Conservation (phyloP, 35 echinoderm and acorn worm genomes). For the Heliocidaris tuberculata region DNA sequence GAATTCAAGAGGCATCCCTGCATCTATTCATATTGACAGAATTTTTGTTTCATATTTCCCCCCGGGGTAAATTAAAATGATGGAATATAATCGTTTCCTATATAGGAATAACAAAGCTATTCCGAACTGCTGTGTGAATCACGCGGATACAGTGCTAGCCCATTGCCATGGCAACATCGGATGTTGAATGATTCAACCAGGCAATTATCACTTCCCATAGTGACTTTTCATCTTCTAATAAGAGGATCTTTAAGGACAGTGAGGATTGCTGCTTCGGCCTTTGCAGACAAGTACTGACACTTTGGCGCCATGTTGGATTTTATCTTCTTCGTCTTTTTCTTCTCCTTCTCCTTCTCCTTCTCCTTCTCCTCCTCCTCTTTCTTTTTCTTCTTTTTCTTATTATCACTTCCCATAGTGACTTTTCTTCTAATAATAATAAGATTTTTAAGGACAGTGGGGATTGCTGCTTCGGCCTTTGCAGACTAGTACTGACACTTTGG, state of each 20-base stretch:
- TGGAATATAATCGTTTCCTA: background rate
- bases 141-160: background rate
- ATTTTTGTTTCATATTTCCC: background rate
- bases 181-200: slow-evolving; percentile 2
- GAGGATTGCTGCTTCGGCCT: background rate
- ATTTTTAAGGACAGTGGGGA: background rate
- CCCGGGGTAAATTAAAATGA: background rate
- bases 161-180: background rate
- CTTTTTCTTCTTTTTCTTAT: background rate
- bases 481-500: background rate
- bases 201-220: background rate
- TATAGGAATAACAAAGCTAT: background rate
- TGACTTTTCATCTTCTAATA: background rate
- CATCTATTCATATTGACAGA: background rate
- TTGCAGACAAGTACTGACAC: background rate
- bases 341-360: too few species aligned
- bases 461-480: background rate
- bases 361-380: too few species aligned
- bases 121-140: background rate
- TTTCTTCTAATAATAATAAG: background rate
- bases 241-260: background rate
- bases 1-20: background rate
- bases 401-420: background rate
- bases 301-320: background rate
- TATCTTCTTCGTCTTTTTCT: background rate